A percentile compares a stretch with the other conserved stretches of the same genome.
Evolutionary conservation across 2,797 vertebrate species (phyloP).

Genomic region (Botia kubotai): DNA sequence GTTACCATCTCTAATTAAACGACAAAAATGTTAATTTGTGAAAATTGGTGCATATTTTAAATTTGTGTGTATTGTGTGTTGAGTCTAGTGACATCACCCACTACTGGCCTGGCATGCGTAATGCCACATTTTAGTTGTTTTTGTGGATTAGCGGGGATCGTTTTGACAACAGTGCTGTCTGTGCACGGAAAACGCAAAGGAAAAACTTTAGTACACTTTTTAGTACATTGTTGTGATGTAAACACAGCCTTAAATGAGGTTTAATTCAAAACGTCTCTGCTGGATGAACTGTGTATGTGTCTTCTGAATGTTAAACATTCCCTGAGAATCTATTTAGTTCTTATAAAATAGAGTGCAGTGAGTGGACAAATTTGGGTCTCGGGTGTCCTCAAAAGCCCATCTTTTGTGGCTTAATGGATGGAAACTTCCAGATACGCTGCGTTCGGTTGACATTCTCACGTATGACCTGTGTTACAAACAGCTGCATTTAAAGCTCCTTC

Average conservation of each 20-base stretch:
- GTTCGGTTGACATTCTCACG: constrained; percentile 35
- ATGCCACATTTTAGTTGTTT: too few species aligned
- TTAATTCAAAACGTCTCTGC: not conserved
- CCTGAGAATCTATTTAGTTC: not conserved
- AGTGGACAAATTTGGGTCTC: not conserved
- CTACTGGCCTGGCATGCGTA: too few species aligned
- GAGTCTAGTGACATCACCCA: too few species aligned
- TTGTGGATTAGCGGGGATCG: too few species aligned
- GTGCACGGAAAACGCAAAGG: too few species aligned
- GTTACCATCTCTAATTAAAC: too few species aligned
- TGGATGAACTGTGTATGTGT: not conserved
- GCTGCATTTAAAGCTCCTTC: constrained; percentile 48
- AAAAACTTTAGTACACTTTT: too few species aligned
- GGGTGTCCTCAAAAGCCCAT: not conserved
- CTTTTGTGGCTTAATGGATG: constrained; percentile 17
- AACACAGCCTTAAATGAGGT: not conserved
- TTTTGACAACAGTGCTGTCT: too few species aligned
- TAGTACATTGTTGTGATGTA: too few species aligned
- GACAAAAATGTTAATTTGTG: too few species aligned
- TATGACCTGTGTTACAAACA: constrained; percentile 47
- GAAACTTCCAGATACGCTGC: constrained; percentile 35
- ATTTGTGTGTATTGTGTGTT: too few species aligned
- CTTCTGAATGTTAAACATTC: constrained; percentile 1
- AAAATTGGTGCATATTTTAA: too few species aligned
- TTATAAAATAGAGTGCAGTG: not conserved